Base-by-base conservation (phyloP, 2,113 vertebrate genomes). In the Tragelaphus scriptus region DNA sequence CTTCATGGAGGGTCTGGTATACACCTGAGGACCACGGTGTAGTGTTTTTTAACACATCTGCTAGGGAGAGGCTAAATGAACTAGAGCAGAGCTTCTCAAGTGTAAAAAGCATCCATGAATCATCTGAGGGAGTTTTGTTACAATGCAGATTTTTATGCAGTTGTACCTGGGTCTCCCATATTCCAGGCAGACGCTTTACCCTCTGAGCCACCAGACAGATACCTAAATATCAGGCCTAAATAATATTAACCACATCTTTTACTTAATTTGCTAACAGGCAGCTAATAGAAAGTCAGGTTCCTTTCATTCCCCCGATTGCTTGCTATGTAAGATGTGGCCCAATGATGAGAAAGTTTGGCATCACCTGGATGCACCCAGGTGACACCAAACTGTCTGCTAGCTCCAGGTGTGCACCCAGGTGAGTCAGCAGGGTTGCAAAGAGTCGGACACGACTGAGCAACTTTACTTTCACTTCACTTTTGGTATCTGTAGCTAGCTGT, bases 211-310 rank as follows among this genome's bases (percentile, higher is more conserved):
- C 61, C 61, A 65, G 30, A 87, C 61, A 65, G n/a, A 87, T 71
- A 51, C 49, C 51, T 95, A 53, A 92, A 77, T 88, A 85, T 63
- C 8, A 90, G 49, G 36, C 61, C 53, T 82, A 85, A 91, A 49
- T 89, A 32, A 59, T 56, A 63, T 51, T 91, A 93, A 44, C 6
- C 30, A 71, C 56, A 84, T n/a, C 30, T 85, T 91, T 94, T 71
- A 93, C 30, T 95, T 94, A 5, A 30, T 90, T 95, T 94, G 80
- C 88, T 92, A 88, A 94, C 21, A 90, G 79, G 53, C 28, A 88
- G 11, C 30, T 81, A 85, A 80, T 21, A 36, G 71, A 90, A 63
- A 25, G 82, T 80, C 56, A 84, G 28, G 9, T 71, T 94, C 23
- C n/a, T 94, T 91, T 95, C 26, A 68, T 93, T 89, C 21, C 40